phyloP scores from a whole-genome alignment of 2,113 vertebrate species.

The Rafetus swinhoei region DNA sequence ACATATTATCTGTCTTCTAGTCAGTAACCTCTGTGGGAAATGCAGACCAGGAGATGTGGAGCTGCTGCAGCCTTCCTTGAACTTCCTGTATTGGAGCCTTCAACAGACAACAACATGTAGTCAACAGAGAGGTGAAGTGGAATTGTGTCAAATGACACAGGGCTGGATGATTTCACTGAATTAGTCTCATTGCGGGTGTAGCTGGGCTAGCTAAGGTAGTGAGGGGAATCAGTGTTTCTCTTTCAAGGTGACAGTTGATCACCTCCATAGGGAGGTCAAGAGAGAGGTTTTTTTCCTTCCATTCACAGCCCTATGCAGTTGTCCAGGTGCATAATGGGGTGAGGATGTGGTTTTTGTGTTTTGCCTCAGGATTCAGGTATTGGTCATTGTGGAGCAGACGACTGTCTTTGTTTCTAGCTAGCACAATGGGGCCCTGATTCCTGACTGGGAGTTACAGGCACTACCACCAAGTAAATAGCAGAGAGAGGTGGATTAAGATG shows the following conservation, averaged over 20 bases:
- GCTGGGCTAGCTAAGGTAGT: background rate
- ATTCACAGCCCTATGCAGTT: background rate
- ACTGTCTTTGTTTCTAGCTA: conserved; percentile 1
- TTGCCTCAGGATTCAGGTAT: conserved; percentile 1
- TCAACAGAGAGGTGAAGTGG: conserved; percentile 87
- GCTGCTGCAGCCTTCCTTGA: conserved; percentile 89
- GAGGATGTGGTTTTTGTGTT: background rate
- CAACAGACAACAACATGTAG: conserved; percentile 82
- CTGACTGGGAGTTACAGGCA: conserved; percentile 20
- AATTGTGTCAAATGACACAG: background rate
- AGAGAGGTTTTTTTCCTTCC: background rate
- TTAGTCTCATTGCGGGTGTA: background rate
- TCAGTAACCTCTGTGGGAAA: conserved; percentile 89
- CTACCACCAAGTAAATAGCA: conserved; percentile 18
- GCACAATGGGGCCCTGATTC: background rate
- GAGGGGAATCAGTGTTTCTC: background rate
- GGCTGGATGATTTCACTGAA: background rate
- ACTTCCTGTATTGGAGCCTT: conserved; percentile 91
- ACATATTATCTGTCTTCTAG: conserved; percentile 70
- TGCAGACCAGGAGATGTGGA: conserved; percentile 78
- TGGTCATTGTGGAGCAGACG: conserved; percentile 11
- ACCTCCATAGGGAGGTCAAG: background rate
- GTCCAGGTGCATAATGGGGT: conserved; percentile 22
- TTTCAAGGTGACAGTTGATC: background rate
- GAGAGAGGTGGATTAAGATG: background rate